A percentile compares a stretch with the other conserved stretches of the same genome.
Evolutionary conservation across 2,113 vertebrate genomes (phyloP).

Genomic region (Hypocryptadius cinnamomeus): DNA sequence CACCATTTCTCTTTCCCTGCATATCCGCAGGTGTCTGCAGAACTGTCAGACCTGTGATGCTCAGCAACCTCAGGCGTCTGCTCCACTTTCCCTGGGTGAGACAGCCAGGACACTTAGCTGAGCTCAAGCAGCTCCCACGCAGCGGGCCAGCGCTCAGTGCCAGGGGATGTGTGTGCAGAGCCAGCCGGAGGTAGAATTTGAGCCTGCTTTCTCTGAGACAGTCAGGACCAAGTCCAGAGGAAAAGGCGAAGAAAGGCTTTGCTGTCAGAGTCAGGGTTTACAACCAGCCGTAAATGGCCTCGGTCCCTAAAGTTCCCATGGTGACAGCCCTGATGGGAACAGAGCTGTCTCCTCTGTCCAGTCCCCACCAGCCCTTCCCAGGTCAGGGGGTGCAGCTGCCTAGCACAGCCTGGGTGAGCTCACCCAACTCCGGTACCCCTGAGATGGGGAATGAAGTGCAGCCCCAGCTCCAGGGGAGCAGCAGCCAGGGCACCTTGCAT

Average conservation of each 20-base stretch:
- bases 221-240: conserved; percentile 14
- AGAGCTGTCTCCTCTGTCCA: not conserved
- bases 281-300: conserved; percentile 6
- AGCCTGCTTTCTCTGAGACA: conserved; percentile 27
- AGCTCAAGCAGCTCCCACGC: conserved; percentile 17
- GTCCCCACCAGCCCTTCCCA: not conserved
- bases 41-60: not conserved
- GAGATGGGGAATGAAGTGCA: rapidly evolving
- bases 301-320: conserved; percentile 37
- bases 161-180: conserved; percentile 45
- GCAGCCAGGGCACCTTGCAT: not conserved
- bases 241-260: conserved; percentile 37
- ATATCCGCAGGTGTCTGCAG: not conserved
- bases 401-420: not conserved
- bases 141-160: not conserved
- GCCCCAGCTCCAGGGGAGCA: not conserved
- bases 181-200: conserved; percentile 8
- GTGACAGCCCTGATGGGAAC: conserved; percentile 25
- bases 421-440: not conserved
- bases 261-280: conserved; percentile 52
- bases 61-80: not conserved
- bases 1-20: not conserved
- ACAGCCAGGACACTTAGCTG: not conserved
- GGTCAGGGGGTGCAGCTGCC: not conserved
- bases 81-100: not conserved